A percentile compares a stretch with the other conserved stretches of the same genome.
Evolutionary conservation across 2,888 invertebrate species (phyloP).

Genomic region (Cyclophora punctaria): DNA sequence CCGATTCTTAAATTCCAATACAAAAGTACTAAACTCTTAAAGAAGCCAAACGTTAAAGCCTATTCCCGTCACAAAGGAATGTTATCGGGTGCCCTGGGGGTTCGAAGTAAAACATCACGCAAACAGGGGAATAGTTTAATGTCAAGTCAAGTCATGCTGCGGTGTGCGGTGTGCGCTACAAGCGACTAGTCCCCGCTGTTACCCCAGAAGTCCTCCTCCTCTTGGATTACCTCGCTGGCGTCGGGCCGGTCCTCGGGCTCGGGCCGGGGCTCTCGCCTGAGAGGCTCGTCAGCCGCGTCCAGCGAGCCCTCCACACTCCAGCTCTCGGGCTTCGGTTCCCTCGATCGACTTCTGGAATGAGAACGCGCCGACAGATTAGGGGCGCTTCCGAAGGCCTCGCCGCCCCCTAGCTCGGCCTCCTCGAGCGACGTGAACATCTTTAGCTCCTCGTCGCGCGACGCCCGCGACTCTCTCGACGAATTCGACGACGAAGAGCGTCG

Average conservation of each 20-base stretch:
- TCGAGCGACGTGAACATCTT: constrained; percentile 79
- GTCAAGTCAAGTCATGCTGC: constrained; percentile 61
- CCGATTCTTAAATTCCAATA: constrained; percentile 4
- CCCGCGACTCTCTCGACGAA: constrained; percentile 76
- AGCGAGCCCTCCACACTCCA: constrained; percentile 44
- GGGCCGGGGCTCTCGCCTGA: constrained; percentile 19
- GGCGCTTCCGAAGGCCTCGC: constrained; percentile 52
- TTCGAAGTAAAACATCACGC: constrained; percentile 45
- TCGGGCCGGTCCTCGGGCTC: constrained; percentile 38
- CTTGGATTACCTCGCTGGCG: constrained; percentile 60
- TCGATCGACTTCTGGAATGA: constrained; percentile 73
- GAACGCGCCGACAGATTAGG: constrained; percentile 70
- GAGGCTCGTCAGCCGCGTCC: constrained; percentile 35
- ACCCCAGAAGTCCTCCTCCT: constrained; percentile 67
- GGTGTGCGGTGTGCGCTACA: constrained; percentile 48
- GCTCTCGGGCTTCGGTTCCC: constrained; percentile 50
- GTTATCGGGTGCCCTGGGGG: constrained; percentile 30
- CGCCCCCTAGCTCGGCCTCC: constrained; percentile 72
- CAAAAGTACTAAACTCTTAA: constrained; percentile 13
- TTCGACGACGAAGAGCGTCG: constrained; percentile 76
- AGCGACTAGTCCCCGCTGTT: constrained; percentile 56
- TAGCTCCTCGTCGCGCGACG: constrained; percentile 78
- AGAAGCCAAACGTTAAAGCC: constrained; percentile 56
- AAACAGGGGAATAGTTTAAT: constrained; percentile 58
- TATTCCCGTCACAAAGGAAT: constrained; percentile 43